Base-by-base conservation (phyloP, 2,797 vertebrate species). In the Nannoperca australis region DNA sequence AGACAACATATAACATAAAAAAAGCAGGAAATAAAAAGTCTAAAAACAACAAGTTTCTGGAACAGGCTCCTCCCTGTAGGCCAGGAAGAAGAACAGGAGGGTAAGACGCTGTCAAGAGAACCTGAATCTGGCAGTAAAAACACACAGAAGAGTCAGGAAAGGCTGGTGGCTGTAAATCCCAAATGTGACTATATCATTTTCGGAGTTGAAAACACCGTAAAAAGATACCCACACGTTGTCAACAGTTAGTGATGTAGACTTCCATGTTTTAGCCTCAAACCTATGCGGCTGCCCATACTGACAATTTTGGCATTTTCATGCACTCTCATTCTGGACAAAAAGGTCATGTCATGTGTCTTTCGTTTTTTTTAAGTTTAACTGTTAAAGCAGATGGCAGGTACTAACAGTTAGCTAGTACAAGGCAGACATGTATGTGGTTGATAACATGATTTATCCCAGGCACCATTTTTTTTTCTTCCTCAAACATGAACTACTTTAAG, bases 11-110 rank as follows among this genome's bases (percentile, higher is more conserved):
- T 93, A 38, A 38, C 10, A 11, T 5, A 38, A 38, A 38, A 38
- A 38, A 6, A 38, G 79, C 64, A 73, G 84, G 82, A 91, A 92
- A 91, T 49, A 77, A 89, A 89, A 87, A 85, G 81, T 85, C 78
- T 76, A 89, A 89, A 86, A 89, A 38, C 36, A 38, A 90, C 76
- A 85, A 69, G 79, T 91, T 91, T 85, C 73, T 89, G 89, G 90
- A 90, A 85, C 76, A 81, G 84, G 71, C 59, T 87, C 82, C 70
- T 87, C 89, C 86, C 82, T 72, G 83, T 78, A 88, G 89, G 75
- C 84, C 86, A 92, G 88, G 88, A 92, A 76, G 75, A 96, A 96
- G 94, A 95, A 96, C 94, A 95, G 74, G 84, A 90, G 81, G 78
- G 53, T 30, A 68, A 17, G 73, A 85, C 40, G 63, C 71, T 50